Percentiles rank a stretch among this genome's conserved stretches.
Evolutionary conservation across 2,797 vertebrate genomes (phyloP).

Genomic region (Benthosema pterotum): DNA sequence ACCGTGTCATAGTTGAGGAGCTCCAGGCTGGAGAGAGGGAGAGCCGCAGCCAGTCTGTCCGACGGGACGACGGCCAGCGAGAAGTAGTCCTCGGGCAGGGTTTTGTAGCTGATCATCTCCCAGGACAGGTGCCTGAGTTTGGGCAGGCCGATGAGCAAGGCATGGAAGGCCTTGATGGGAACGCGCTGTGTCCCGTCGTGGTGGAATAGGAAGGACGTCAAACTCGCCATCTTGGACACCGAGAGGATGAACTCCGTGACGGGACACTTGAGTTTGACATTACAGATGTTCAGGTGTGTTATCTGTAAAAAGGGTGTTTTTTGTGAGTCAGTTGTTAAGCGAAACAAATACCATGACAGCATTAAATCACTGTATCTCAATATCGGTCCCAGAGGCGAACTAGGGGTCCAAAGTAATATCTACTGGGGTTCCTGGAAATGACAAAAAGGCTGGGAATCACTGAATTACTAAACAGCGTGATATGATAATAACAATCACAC

Average conservation of each 20-base stretch:
- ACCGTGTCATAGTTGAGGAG: constrained; percentile 52
- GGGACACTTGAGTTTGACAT: constrained; percentile 29
- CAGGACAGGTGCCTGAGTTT: constrained; percentile 50
- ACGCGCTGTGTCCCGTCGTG: constrained; percentile 46
- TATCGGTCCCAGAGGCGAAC: no score
- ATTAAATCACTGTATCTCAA: no score
- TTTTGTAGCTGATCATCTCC: constrained; percentile 57
- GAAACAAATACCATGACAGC: no score
- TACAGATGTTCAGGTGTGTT: constrained; percentile 49
- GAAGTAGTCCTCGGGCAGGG: constrained; percentile 50
- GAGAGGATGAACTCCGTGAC: constrained; percentile 31
- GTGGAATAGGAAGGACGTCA: constrained; percentile 51
- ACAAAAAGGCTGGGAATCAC: no score
- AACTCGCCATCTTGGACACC: constrained; percentile 31
- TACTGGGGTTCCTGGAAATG: no score
- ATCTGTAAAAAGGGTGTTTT: constrained; percentile 16
- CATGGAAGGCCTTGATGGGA: not conserved
- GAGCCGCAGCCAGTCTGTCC: not conserved
- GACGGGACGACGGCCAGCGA: not conserved
- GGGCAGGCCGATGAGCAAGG: constrained; percentile 27
- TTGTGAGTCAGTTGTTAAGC: no score
- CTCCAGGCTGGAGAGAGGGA: constrained; percentile 52
- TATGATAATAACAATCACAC: no score
- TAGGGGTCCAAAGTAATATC: no score
- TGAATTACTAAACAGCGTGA: no score